These are phyloP conservation scores for Xiphophorus maculatus DNA, from an alignment of 2,113 vertebrate genomes.

Conservation along the genomic window DNA sequence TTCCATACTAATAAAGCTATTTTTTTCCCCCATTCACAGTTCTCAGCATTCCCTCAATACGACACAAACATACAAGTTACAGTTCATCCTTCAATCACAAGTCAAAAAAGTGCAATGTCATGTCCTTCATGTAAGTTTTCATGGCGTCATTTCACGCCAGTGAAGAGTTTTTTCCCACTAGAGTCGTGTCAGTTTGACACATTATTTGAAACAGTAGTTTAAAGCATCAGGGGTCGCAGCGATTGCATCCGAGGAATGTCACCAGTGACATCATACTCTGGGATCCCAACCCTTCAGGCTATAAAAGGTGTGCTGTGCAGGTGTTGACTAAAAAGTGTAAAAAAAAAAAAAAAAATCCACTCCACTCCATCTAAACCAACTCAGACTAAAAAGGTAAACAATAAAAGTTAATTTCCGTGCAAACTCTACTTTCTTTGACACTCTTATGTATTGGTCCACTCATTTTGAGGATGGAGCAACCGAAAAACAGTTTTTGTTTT, in stretches of 20 bases:
- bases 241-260: not conserved
- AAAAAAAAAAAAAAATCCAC: not conserved
- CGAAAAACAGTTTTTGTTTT: not conserved
- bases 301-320: not conserved
- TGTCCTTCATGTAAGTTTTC: constrained; percentile 12
- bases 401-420: not conserved
- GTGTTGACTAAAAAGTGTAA: not conserved
- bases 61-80: constrained; percentile 2
- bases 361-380: not conserved
- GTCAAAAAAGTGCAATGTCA: constrained; percentile 53
- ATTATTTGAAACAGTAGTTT: not conserved
- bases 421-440: not conserved
- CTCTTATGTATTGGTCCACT: not conserved
- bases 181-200: not conserved
- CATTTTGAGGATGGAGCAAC: not conserved
- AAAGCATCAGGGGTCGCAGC: not conserved
- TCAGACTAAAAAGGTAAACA: not conserved
- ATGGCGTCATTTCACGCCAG: not conserved
- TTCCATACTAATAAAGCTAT: not conserved
- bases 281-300: not conserved
- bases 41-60: constrained; percentile 5
- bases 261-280: not conserved
- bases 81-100: constrained; percentile 14
- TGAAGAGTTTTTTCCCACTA: not conserved
- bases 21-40: constrained; percentile 25